phyloP scores from a whole-genome alignment of 35 echinoderm and acorn worm species.

The Ophioderma brevispina region DNA sequence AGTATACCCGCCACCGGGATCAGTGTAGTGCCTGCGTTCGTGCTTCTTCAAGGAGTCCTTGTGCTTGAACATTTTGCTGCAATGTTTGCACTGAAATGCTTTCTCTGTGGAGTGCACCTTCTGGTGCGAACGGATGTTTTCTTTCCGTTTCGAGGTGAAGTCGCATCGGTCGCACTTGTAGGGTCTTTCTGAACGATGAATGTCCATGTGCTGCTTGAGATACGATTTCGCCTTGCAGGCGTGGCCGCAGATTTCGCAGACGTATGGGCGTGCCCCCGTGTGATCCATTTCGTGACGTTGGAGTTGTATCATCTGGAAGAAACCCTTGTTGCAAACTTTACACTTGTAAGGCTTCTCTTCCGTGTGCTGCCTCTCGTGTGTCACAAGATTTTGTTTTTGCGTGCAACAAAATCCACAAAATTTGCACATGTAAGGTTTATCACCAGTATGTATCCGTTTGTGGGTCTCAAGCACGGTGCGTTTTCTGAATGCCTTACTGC shows the following conservation, averaged over 20 bases:
- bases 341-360: not conserved
- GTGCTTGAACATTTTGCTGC: not conserved
- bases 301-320: not conserved
- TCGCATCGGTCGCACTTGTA: not conserved
- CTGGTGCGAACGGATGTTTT: not conserved
- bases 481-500: not conserved
- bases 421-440: not conserved
- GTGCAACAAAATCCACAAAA: not conserved
- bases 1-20: not conserved
- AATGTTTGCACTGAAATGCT: not conserved
- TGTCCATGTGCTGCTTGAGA: not conserved
- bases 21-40: not conserved
- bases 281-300: not conserved
- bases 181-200: not conserved
- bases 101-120: not conserved
- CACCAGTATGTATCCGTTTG: not conserved
- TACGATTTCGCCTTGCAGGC: not conserved
- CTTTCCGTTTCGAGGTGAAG: not conserved
- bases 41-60: not conserved
- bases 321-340: not conserved
- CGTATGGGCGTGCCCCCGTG: not conserved
- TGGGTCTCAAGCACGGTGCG: not conserved
- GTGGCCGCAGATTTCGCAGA: not conserved
- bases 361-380: not conserved
- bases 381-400: not conserved